These are phyloP conservation scores for Pelecanoides urinatrix DNA, from an alignment of 2,113 vertebrate genomes.

Conservation along the genomic window DNA sequence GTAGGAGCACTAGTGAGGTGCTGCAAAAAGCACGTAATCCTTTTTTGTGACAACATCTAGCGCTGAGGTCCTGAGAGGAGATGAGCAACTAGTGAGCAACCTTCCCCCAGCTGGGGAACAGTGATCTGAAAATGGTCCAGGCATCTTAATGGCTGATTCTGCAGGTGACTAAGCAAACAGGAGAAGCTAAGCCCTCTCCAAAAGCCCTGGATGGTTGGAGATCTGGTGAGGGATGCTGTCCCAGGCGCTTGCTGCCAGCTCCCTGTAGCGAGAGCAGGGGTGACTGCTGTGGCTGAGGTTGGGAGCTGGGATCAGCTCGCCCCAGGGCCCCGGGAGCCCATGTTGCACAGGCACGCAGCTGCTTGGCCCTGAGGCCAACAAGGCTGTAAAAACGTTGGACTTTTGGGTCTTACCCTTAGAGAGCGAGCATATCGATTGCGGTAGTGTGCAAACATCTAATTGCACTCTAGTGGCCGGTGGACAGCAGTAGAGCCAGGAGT, in stretches of 20 bases:
- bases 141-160: not conserved
- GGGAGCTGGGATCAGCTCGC: not conserved
- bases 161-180: not conserved
- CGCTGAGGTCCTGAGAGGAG: not conserved
- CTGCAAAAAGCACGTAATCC: not conserved
- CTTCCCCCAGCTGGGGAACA: not conserved
- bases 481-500: not conserved
- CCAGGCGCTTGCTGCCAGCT: not conserved
- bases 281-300: not conserved
- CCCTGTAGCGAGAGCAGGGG: not conserved
- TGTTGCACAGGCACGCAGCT: not conserved
- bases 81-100: not conserved
- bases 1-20: not conserved
- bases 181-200: not conserved
- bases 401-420: not conserved
- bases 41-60: not conserved
- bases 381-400: not conserved
- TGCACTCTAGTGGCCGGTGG: not conserved
- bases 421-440: accelerated
- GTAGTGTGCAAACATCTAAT: not conserved
- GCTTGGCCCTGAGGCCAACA: not conserved
- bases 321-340: accelerated
- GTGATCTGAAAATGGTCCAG: not conserved
- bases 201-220: not conserved
- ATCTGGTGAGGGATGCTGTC: not conserved